Base-by-base conservation (phyloP, 2,797 vertebrate species). In the Pipistrellus kuhlii region DNA sequence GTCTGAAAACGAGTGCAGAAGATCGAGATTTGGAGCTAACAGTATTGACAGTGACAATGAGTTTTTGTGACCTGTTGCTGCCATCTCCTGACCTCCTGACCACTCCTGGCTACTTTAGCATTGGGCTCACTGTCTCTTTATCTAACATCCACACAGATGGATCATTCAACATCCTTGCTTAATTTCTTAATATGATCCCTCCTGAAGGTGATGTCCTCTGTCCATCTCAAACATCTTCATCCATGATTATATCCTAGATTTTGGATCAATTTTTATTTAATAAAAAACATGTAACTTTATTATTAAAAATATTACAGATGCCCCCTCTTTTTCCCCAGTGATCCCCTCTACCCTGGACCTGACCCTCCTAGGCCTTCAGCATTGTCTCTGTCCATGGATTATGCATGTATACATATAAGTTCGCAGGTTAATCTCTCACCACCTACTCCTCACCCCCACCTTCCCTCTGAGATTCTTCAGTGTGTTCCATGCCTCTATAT, bases 1-100 rank as follows among this genome's bases (percentile, higher is more conserved):
- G 7, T 77, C 48, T 81, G 62, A 77, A 51, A 84, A 44, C 18
- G 72, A 92, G 55, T 76, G 73, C 18, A 87, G 41, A 86, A 94
- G 76, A 62, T 71, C 5, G 41, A 95, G 32, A 72, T 91, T 91
- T 38, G 3, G n/a, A 76, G 15, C 30, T 73, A 35, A 68, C 3
- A 27, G 3, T 38, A 64, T 13, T 51, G 35, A 62, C 62, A 84
- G 4, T 66, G 69, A 27, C 30, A 78, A 8, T 10, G 32, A 41
- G 35, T 68, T 90, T 66, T 48, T 18, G 3, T 12, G 2, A 12
- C 76, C 35, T 75, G 12, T n/a, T 80, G 32, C 78, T 90, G 13
- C 57, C 25, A 8, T 48, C 10, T 55, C 46, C 35, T 76, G 32
- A 53, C 20, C 48, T 44, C 55, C 53, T 46, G 21, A 44, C 80